phyloP scores from a whole-genome alignment of 2,888 invertebrate genomes.

The Ferrisia virgata region DNA sequence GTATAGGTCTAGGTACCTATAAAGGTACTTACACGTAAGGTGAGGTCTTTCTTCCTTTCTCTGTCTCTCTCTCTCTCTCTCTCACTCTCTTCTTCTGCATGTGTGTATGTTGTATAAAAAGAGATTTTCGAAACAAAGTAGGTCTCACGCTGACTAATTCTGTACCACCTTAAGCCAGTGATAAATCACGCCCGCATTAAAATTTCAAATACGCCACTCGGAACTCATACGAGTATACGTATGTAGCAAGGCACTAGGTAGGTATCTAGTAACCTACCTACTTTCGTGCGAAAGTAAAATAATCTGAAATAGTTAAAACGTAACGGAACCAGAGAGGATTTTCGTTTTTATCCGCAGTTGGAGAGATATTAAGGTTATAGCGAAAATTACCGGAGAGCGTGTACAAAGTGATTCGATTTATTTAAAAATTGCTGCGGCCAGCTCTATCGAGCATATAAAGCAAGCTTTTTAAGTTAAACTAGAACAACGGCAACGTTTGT shows the following conservation, averaged over 20 bases:
- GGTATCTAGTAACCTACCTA: background rate
- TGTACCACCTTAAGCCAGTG: background rate
- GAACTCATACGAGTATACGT: background rate
- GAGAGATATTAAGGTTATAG: background rate
- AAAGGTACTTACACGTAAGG: too few relatives aligned
- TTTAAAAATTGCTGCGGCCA: background rate
- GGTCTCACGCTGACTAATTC: background rate
- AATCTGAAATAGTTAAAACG: background rate
- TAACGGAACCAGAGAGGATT: background rate
- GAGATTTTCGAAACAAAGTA: background rate
- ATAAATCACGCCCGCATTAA: conserved; percentile 14
- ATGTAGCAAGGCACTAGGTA: background rate
- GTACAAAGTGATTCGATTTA: background rate
- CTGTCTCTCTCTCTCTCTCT: too few relatives aligned
- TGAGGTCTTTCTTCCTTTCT: too few relatives aligned
- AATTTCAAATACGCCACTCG: background rate
- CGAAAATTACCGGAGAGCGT: background rate
- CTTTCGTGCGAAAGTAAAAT: background rate
- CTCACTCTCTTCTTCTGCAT: background rate
- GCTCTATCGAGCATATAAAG: background rate
- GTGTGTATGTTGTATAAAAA: background rate
- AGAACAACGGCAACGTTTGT: too few relatives aligned
- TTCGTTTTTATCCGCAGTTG: background rate
- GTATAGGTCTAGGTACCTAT: too few relatives aligned
- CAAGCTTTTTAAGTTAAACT: background rate